These are phyloP conservation scores for Bombus waltoni DNA, from an alignment of 1,140 invertebrate genomes.

Conservation along the genomic window DNA sequence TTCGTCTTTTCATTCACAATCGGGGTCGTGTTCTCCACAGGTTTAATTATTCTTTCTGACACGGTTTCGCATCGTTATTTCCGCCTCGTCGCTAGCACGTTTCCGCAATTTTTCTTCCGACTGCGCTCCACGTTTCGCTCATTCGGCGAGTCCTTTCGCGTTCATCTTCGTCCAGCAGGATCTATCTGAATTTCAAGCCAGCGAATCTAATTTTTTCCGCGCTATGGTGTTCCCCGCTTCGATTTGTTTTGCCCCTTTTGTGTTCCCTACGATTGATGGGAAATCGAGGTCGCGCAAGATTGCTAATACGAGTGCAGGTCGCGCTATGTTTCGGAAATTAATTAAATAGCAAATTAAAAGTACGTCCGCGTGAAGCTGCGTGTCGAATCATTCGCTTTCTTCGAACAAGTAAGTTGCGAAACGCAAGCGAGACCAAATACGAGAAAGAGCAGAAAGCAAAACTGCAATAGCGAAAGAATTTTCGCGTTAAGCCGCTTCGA, in stretches of 20 bases:
- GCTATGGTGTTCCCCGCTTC: too few species aligned
- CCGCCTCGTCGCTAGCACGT: too few species aligned
- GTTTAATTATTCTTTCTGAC: constrained; percentile 36
- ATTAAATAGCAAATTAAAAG: not conserved
- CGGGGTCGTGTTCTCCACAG: constrained; percentile 1
- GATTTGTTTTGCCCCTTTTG: not conserved
- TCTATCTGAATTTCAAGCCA: not conserved
- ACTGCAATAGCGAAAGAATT: not conserved
- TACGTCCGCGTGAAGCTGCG: not conserved
- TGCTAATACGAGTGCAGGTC: not conserved
- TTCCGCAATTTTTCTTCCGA: not conserved
- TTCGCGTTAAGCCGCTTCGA: constrained; percentile 1
- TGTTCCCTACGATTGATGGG: not conserved
- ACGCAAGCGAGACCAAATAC: not conserved
- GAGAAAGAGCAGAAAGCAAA: not conserved
- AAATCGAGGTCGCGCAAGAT: not conserved
- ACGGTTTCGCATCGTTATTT: constrained; percentile 13
- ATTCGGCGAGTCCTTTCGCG: not conserved
- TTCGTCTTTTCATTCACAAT: constrained; percentile 20
- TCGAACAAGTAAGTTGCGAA: too few species aligned
- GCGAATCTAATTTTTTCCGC: not conserved
- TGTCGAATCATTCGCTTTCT: not conserved
- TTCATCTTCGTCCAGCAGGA: not conserved
- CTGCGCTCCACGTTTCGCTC: not conserved
- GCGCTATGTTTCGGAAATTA: not conserved